Base-by-base conservation (phyloP, 2,797 vertebrate species). In the Rhynchotus rufescens region DNA sequence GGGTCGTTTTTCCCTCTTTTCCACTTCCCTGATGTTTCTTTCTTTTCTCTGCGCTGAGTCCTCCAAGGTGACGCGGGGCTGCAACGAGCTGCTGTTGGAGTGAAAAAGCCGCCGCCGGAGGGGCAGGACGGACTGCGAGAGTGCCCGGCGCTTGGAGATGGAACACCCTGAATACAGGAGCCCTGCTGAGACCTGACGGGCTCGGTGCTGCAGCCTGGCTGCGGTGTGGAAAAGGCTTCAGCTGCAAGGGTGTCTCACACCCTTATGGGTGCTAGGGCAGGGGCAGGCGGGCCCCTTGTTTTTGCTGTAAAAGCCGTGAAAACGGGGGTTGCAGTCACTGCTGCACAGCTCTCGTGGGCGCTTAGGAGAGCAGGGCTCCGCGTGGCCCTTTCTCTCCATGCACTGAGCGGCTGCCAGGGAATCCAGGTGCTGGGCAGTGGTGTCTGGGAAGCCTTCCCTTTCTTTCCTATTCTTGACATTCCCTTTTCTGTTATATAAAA, bases 381-480 rank as follows among this genome's bases (percentile, higher is more conserved):
- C 71, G 79, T 67, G 47, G 93, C 65, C 47, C 34, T 95, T 42
- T 76, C 69, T 94, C 79, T 89, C 90, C 67, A 81, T n/a, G 30
- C 45, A 45, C 57, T 51, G 61, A 59, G 2, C 65, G 56, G 88
- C 73, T 78, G 28, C 90, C 36, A 0, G 17, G n/a, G 78, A 2
- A 0, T 86, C 84, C 23, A 57, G 57, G 84, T 93, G 75, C 89
- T 91, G 77, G 0, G 4, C 1, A 1, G 15, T 9, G 61, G 77
- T 86, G 45, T 89, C 80, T 74, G 80, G 77, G 77, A 94, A 86
- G 80, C 59, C 93, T 86, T 93, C 65, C 30, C 80, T 90, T 95
- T 87, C 56, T 93, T 84, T 36, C 79, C 4, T 28, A 25, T 59
- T 92, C 77, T 86, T 79, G 80, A 17, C 93, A 75, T 94, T 92